Percentiles rank a stretch among this genome's conserved stretches.
phyloP scores from a whole-genome alignment of 2,797 vertebrate species.

The Spinus olivaceus region DNA sequence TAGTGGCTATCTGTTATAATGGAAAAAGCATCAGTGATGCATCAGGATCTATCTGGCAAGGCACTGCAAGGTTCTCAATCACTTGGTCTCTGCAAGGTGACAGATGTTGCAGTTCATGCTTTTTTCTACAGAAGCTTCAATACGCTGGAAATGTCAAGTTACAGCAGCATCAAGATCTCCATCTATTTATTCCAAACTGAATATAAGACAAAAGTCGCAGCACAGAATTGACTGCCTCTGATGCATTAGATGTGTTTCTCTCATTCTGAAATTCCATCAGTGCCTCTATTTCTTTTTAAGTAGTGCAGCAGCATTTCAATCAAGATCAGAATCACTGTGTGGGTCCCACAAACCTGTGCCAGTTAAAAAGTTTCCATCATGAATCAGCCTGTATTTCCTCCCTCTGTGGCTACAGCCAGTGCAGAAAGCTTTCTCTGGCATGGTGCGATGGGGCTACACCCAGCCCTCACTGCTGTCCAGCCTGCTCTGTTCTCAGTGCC shows the following conservation, averaged over 20 bases:
- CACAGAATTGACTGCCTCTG: neutral
- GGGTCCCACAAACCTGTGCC: neutral
- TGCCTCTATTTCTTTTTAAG: neutral
- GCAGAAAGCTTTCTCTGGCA: neutral
- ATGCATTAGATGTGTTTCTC: neutral
- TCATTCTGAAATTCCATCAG: neutral
- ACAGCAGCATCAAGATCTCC: slow-evolving; percentile 12
- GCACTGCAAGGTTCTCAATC: slow-evolving; percentile 22
- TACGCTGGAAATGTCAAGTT: slow-evolving; percentile 21
- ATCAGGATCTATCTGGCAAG: slow-evolving; percentile 21
- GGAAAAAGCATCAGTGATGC: slow-evolving; percentile 33
- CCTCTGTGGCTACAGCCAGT: neutral
- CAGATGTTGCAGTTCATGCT: neutral
- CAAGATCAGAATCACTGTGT: neutral
- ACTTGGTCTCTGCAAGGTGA: slow-evolving; percentile 20
- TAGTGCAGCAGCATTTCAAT: neutral
- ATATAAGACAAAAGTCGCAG: neutral
- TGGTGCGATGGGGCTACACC: neutral
- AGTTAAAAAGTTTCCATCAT: neutral
- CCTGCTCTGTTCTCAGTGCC: neutral
- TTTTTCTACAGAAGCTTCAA: slow-evolving; percentile 10
- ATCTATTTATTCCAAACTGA: slow-evolving; percentile 14
- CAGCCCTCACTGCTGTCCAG: neutral
- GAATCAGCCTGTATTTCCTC: neutral
- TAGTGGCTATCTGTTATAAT: slow-evolving; percentile 17